Evolutionary conservation across 2,888 invertebrate genomes (phyloP).

Genomic region (Scrobipalpa atriplicella): DNA sequence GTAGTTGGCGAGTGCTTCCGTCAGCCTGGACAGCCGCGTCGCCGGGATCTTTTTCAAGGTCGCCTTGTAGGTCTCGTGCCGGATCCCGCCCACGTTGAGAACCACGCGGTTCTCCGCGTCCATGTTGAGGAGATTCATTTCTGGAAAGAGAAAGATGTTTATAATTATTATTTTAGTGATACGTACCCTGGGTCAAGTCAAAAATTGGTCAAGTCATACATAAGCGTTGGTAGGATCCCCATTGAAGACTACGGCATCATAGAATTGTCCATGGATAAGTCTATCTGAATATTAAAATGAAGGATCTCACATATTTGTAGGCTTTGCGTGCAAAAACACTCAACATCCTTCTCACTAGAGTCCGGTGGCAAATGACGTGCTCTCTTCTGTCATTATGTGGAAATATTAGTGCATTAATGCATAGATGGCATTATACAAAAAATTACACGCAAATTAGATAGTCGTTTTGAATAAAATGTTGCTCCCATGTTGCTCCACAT

Average conservation of each 20-base stretch:
- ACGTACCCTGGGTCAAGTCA: too few relatives aligned
- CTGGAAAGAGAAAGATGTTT: constrained; percentile 44
- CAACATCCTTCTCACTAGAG: too few relatives aligned
- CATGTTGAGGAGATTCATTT: constrained; percentile 96
- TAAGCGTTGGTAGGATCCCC: too few relatives aligned
- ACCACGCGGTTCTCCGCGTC: constrained; percentile 99
- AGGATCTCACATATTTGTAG: too few relatives aligned
- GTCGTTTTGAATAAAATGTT: background rate
- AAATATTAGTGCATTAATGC: too few relatives aligned
- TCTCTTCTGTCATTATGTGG: too few relatives aligned
- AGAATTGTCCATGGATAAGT: background rate
- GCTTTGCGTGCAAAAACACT: too few relatives aligned
- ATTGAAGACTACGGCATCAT: too few relatives aligned
- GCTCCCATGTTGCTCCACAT: background rate
- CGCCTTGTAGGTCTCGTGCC: constrained; percentile 98
- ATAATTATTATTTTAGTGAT: too few relatives aligned
- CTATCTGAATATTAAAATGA: too few relatives aligned
- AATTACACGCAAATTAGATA: background rate
- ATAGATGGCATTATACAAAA: background rate
- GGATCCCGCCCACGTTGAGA: constrained; percentile 98
- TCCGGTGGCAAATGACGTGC: too few relatives aligned
- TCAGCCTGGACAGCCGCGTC: constrained; percentile 95
- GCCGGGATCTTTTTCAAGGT: constrained; percentile 99
- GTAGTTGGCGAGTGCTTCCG: constrained; percentile 99
- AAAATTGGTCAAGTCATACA: too few relatives aligned